Base-by-base conservation (phyloP, 1,140 invertebrate genomes). In the Pogonomyrmex californicus region DNA sequence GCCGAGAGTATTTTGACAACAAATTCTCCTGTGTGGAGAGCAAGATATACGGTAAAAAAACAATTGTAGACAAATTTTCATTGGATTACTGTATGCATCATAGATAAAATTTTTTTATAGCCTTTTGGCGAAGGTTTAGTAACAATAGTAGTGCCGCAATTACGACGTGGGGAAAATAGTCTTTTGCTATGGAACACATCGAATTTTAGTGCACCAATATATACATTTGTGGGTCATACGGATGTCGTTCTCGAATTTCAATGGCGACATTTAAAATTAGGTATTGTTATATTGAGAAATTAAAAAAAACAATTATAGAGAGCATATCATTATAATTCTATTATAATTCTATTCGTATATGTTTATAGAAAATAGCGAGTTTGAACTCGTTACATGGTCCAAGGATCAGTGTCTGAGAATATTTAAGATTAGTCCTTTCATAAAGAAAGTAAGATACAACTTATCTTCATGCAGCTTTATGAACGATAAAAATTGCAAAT, bases 201-300 rank as follows among this genome's bases (percentile, higher is more conserved):
- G 49, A 97, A 97, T 94, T 95, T 96, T 65, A 96, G 95, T 60
- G 95, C 96, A 79, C 98, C 98, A 5, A 97, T 98, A 58, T 98
- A 98, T 93, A 98, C 98, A 6, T 98, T 99, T 95, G 97, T 98
- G 54, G 98, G 98, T 0, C 99, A 99, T 93, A 98, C 98, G 2
- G 98, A 99, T 96, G 98, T 99, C 54, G 98, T 99, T 51, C 95
- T 99, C 54, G 99, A 99, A 92, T 99, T 99, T 97, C 98, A 98
- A 89, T 99, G 98, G 98, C 96, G 98, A 85, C 96, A 97, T 60
- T 96, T 97, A 87, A 95, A 93, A 95, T 95, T 94, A 93, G 96
- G 95, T 23, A 23, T 96, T 47, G 77, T 58, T 60, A 63, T 14
- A 10, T 73, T 9, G 12, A 87, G 33, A 76, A 23, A 23, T 36